phyloP scores from a whole-genome alignment of 2,113 vertebrate genomes.

The Cebidichthys violaceus region DNA sequence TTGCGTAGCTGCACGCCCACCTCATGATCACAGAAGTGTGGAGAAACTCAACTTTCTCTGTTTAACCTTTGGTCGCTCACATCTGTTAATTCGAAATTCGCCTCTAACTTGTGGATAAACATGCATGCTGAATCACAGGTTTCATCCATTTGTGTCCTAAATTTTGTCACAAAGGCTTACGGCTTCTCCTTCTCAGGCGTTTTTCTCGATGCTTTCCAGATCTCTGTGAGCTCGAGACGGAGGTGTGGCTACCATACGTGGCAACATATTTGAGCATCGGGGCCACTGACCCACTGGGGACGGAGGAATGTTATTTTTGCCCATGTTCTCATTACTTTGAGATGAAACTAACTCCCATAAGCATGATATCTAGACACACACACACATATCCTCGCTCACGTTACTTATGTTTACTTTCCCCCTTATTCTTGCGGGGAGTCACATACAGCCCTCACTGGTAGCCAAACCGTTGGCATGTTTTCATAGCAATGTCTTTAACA shows the following conservation, averaged over 20 bases:
- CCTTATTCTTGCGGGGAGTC: conserved; percentile 48
- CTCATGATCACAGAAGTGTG: background rate
- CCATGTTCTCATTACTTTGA: conserved; percentile 28
- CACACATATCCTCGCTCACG: conserved; percentile 19
- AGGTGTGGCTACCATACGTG: conserved; percentile 12
- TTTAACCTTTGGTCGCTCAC: background rate
- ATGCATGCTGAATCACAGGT: background rate
- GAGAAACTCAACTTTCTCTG: background rate
- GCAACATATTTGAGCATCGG: conserved; percentile 20
- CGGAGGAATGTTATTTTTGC: conserved; percentile 21
- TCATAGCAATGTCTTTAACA: conserved; percentile 70
- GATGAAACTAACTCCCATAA: conserved; percentile 21
- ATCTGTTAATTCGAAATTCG: background rate
- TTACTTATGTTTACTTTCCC: conserved; percentile 37
- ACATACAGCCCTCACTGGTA: conserved; percentile 44
- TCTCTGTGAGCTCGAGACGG: background rate
- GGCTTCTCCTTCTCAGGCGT: background rate
- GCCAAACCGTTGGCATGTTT: conserved; percentile 68
- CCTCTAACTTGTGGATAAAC: background rate
- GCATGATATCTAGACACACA: conserved; percentile 15
- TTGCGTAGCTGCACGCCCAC: too few species aligned
- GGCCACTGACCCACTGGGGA: conserved; percentile 8
- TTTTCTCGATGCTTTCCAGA: conserved; percentile 12
- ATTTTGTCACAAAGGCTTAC: background rate
- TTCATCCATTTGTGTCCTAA: background rate